These are phyloP conservation scores for Lepidurus apus DNA, from an alignment of 1,140 invertebrate species.

Conservation along the genomic window DNA sequence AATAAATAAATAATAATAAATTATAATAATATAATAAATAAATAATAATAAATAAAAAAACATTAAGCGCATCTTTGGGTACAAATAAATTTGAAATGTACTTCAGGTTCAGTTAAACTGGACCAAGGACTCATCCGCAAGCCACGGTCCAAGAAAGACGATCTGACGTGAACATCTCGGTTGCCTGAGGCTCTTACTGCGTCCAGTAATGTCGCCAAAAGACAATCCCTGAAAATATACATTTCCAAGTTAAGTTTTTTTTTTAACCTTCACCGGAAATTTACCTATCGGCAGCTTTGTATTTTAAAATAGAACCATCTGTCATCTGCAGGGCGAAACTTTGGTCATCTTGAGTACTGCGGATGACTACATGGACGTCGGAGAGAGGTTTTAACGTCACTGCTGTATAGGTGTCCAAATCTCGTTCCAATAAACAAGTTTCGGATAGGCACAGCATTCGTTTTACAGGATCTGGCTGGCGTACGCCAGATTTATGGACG, in stretches of 20 bases:
- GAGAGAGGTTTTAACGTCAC: constrained; percentile 79
- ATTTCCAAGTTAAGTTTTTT: background rate
- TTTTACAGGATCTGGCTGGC: constrained; percentile 71
- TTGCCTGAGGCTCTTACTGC: constrained; percentile 94
- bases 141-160: constrained; percentile 71
- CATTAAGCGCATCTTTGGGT: background rate
- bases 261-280: background rate
- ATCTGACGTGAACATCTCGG: constrained; percentile 92
- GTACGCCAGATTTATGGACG: constrained; percentile 77
- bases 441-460: constrained; percentile 92
- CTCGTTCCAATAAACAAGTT: constrained; percentile 89
- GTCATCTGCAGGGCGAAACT: constrained; percentile 91
- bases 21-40: constrained; percentile 3
- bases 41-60: background rate
- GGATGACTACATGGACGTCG: constrained; percentile 84
- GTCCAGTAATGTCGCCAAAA: constrained; percentile 91
- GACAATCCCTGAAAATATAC: constrained; percentile 66
- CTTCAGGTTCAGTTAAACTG: constrained; percentile 87
- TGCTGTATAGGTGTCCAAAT: constrained; percentile 89
- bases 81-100: constrained; percentile 30
- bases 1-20: too few species aligned
- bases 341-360: constrained; percentile 86
- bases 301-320: constrained; percentile 79
- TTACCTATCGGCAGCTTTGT: constrained; percentile 76
- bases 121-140: constrained; percentile 82